These are phyloP conservation scores for Nannoperca obscura DNA, from an alignment of 2,797 vertebrate species.

Conservation along the genomic window DNA sequence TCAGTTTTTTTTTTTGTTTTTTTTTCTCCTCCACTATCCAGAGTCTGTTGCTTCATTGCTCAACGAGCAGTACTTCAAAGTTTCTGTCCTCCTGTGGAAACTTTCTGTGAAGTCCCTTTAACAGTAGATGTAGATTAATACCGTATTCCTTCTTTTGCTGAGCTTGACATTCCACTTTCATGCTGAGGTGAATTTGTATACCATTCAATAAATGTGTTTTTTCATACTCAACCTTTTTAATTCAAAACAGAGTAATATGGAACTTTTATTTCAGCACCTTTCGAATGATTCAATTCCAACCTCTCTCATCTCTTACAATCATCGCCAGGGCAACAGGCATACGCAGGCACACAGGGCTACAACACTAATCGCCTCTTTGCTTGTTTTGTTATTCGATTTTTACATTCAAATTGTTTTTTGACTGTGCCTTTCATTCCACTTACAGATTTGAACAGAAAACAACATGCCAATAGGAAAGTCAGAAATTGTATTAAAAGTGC, in stretches of 20 bases:
- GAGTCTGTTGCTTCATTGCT: conserved; percentile 58
- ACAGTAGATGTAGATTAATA: conserved; percentile 35
- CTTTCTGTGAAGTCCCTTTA: conserved; percentile 47
- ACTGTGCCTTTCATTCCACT: conserved; percentile 57
- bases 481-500: conserved; percentile 82
- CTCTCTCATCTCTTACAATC: conserved; percentile 43
- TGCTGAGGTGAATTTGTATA: conserved; percentile 50
- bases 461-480: conserved; percentile 76
- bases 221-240: conserved; percentile 10
- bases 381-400: conserved; percentile 34
- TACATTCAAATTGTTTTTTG: conserved; percentile 66
- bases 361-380: conserved; percentile 42
- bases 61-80: conserved; percentile 12
- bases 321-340: conserved; percentile 57
- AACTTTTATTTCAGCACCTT: conserved; percentile 25
- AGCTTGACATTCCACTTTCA: conserved; percentile 48
- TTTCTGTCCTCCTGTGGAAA: conserved; percentile 38
- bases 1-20: conserved; percentile 17
- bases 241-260: conserved; percentile 27
- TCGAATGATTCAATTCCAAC: conserved; percentile 22
- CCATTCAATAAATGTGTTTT: conserved; percentile 26
- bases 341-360: conserved; percentile 61
- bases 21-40: conserved; percentile 25
- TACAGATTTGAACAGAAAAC: conserved; percentile 62
- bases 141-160: conserved; percentile 38